phyloP scores from a whole-genome alignment of 2,113 vertebrate genomes.

The Vidua chalybeata region DNA sequence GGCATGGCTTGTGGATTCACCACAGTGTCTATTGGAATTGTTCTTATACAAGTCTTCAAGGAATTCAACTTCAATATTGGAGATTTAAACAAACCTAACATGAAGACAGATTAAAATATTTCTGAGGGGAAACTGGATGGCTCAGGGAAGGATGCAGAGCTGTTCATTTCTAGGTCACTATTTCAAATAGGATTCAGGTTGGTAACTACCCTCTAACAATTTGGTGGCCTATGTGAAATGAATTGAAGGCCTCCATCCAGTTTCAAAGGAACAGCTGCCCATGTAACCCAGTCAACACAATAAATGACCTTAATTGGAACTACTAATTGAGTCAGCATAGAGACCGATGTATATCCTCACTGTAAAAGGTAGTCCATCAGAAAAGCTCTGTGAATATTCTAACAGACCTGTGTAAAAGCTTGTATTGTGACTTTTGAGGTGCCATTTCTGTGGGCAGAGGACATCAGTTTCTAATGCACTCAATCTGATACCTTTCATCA shows the following conservation, averaged over 20 bases:
- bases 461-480: slow-evolving; percentile 57
- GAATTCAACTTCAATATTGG: slow-evolving; percentile 85
- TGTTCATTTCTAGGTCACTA: slow-evolving; percentile 60
- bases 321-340: slow-evolving; percentile 49
- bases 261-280: slow-evolving; percentile 53
- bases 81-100: slow-evolving; percentile 78
- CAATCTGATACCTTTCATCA: slow-evolving; percentile 62
- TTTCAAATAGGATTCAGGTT: neutral
- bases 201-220: neutral
- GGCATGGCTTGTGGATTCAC: slow-evolving; percentile 89
- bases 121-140: slow-evolving; percentile 49
- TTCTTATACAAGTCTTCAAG: slow-evolving; percentile 90
- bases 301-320: neutral
- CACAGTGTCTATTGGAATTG: slow-evolving; percentile 88
- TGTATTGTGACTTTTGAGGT: neutral
- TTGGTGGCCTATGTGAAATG: slow-evolving; percentile 35
- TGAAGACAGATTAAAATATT: slow-evolving; percentile 75
- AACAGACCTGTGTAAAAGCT: neutral
- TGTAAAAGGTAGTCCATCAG: neutral
- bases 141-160: slow-evolving; percentile 33
- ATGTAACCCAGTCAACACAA: slow-evolving; percentile 18
- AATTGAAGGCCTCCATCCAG: slow-evolving; percentile 41
- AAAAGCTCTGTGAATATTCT: neutral
- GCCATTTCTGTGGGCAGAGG: slow-evolving; percentile 22
- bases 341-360: slow-evolving; percentile 44